Base-by-base conservation (phyloP, 1,140 invertebrate genomes). In the Druon quercuslanigerum region DNA sequence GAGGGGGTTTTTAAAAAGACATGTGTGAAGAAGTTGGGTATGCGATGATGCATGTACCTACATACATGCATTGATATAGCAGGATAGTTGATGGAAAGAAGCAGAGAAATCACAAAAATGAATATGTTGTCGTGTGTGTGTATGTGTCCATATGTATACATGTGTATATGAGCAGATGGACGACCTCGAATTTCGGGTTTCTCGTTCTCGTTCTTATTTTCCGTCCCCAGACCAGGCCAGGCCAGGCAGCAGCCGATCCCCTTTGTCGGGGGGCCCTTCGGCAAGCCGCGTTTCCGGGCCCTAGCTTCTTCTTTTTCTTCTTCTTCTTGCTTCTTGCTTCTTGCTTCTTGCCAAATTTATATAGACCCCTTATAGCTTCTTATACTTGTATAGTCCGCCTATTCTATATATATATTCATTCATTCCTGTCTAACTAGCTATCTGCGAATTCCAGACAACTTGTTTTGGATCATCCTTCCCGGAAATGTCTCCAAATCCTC, bases 321-420 rank as follows among this genome's bases (percentile, higher is more conserved):
- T 3, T 33, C 25, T 33, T 33, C 25, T 25, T 25, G 2, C 5
- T 33, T 4, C 5, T 33, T 4, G 2, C 5, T 4, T 3, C 5
- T 4, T 33, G 2, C 25, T 33, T 33, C 25, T 25, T 66, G 60
- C 17, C 16, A 52, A 72, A 25, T 82, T 80, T 79, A 46, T 60
- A 50, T 52, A 40, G 52, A 74, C 80, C 72, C 83, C 76, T 73
- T 82, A 54, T 5, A 33, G 25, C 25, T 33, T 33, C 25, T 83
- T 80, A 76, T 71, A 25, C 57, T 25, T 3, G 1, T 25, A 25
- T 33, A 66, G 25, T 25, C 56, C 5, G 56, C 56, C 57, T 66
- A 33, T 33, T 4, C 25, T 33, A 46, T 46, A 46, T 46, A 11
- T 46, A 46, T 46, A 46, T 46, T 11, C 9, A 46, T 46, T 9